Conservation (phyloP, 2,113 vertebrate genomes). For the Mohoua ochrocephala region DNA sequence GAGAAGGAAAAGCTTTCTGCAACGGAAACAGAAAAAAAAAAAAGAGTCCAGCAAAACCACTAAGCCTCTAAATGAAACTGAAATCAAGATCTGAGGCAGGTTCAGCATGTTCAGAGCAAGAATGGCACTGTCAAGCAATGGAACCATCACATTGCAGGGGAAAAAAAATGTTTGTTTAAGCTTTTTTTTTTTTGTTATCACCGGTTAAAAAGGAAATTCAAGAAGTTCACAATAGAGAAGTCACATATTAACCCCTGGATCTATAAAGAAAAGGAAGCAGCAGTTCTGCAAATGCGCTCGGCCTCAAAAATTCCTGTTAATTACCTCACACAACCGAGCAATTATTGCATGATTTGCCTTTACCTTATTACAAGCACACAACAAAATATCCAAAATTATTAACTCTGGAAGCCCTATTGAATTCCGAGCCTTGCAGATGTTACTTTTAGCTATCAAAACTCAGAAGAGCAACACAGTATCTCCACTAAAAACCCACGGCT, state of each 20-base stretch:
- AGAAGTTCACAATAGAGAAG: background rate
- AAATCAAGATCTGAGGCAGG: background rate
- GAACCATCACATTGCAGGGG: background rate
- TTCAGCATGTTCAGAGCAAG: background rate
- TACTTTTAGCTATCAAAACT: background rate
- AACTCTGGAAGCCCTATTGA: background rate
- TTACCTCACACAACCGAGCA: background rate
- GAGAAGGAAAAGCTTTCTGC: background rate
- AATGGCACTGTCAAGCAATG: background rate
- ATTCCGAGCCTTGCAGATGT: background rate
- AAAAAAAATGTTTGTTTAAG: accelerated
- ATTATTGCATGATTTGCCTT: background rate
- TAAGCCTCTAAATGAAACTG: background rate
- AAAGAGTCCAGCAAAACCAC: background rate
- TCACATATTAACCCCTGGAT: background rate
- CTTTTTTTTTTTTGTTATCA: background rate
- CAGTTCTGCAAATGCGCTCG: background rate
- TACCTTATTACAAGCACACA: background rate
- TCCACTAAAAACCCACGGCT: too few species aligned
- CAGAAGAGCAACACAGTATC: background rate
- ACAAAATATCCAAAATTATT: background rate
- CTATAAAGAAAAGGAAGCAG: background rate
- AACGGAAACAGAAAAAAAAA: background rate
- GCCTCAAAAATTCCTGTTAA: background rate
- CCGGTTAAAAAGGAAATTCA: background rate